Percentiles rank a stretch among this genome's conserved stretches.
These are phyloP conservation scores for Osmoderma eremita DNA, from an alignment of 2,888 invertebrate species.

Conservation along the genomic window DNA sequence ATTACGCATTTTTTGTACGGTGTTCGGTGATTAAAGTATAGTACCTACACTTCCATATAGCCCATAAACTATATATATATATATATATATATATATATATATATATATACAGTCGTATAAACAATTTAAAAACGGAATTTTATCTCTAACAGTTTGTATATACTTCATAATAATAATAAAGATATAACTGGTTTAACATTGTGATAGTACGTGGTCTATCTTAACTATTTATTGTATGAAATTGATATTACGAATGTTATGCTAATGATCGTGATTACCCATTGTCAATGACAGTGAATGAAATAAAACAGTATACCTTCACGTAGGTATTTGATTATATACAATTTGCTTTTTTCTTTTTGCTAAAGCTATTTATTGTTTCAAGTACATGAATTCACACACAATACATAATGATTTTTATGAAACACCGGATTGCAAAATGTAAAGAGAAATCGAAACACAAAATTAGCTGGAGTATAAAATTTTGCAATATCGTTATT, in stretches of 20 bases:
- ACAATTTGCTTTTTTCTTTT: not conserved
- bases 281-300: conserved; percentile 28
- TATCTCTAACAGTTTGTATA: not conserved
- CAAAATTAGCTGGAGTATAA: conserved; percentile 6
- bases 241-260: conserved; percentile 17
- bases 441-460: conserved; percentile 21
- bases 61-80: too few species aligned
- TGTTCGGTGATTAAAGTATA: too few species aligned
- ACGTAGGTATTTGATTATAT: conserved; percentile 5
- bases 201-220: conserved; percentile 1
- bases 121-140: too few species aligned
- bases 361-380: not conserved
- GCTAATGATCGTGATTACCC: conserved; percentile 15
- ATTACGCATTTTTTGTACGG: too few species aligned
- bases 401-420: too few species aligned
- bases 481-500: conserved; percentile 21
- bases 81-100: too few species aligned
- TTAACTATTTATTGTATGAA: conserved; percentile 19
- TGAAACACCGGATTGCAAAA: conserved; percentile 7
- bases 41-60: too few species aligned
- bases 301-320: conserved; percentile 19
- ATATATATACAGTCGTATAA: too few species aligned
- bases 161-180: conserved; percentile 7
- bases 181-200: conserved; percentile 20
- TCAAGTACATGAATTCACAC: not conserved